phyloP scores from a whole-genome alignment of 1,140 invertebrate genomes.

The Orussus abietinus region DNA sequence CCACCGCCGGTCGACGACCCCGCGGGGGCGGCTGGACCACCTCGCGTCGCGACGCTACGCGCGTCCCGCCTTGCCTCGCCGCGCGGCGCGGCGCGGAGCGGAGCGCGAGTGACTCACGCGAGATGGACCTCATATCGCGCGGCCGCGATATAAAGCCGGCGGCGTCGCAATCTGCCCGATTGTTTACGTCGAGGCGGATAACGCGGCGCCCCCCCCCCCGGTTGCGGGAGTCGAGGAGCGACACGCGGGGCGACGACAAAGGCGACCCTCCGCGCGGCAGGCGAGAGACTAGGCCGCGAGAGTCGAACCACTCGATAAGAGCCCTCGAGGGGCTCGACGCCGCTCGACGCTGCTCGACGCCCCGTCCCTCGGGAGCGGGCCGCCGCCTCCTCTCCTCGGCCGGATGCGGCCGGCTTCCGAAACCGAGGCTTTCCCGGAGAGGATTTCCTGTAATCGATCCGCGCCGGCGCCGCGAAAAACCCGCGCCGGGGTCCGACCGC shows the following conservation, averaged over 20 bases:
- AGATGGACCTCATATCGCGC: too few species aligned
- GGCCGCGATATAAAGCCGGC: too few species aligned
- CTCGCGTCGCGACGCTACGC: too few species aligned
- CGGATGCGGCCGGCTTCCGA: not conserved
- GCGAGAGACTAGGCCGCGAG: constrained; percentile 1
- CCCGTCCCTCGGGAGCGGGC: constrained; percentile 1
- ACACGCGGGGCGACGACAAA: too few species aligned
- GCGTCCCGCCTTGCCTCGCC: too few species aligned
- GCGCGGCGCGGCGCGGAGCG: too few species aligned
- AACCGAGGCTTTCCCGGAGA: constrained; percentile 1
- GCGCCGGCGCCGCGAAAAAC: constrained; percentile 8
- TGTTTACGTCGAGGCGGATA: too few species aligned
- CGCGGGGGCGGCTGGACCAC: constrained; percentile 13
- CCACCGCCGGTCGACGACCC: constrained; percentile 21
- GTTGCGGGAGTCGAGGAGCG: too few species aligned
- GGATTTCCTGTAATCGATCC: constrained; percentile 52
- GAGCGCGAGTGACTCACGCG: too few species aligned
- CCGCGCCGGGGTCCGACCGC: constrained; percentile 23
- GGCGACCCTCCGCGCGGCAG: too few species aligned
- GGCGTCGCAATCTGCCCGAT: too few species aligned
- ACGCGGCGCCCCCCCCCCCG: too few species aligned
- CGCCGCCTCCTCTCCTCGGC: not conserved
- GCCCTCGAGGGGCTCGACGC: constrained; percentile 14
- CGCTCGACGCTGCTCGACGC: constrained; percentile 18
- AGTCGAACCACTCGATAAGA: constrained; percentile 23